phyloP scores from a whole-genome alignment of 2,113 vertebrate species.

The Eudyptes chrysolophus region DNA sequence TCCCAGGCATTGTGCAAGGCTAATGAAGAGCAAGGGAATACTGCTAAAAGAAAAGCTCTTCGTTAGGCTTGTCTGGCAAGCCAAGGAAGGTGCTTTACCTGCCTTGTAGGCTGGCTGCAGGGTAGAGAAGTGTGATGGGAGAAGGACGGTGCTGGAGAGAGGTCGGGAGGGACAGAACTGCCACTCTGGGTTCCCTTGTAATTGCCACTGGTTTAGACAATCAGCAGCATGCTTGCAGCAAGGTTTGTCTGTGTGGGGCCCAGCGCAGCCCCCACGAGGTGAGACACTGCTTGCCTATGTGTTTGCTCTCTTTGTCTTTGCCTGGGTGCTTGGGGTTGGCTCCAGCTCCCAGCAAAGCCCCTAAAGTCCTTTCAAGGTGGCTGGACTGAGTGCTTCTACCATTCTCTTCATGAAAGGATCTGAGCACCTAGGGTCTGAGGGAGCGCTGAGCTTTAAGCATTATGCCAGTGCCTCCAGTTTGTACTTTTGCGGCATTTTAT shows the following conservation, averaged over 20 bases:
- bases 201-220: neutral
- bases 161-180: neutral
- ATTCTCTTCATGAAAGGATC: neutral
- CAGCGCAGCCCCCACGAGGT: neutral
- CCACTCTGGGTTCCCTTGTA: neutral
- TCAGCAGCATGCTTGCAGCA: neutral
- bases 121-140: neutral
- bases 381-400: neutral
- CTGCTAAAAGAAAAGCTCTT: neutral
- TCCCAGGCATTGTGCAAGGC: neutral
- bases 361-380: neutral
- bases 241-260: neutral
- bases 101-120: neutral
- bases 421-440: neutral
- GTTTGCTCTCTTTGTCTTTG: neutral
- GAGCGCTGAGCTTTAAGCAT: neutral
- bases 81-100: neutral
- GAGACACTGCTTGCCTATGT: fast-evolving
- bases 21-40: neutral
- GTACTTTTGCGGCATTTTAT: neutral
- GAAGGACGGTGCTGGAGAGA: neutral
- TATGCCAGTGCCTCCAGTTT: neutral
- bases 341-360: neutral
- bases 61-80: neutral
- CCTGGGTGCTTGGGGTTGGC: neutral